These are phyloP conservation scores for Mnemiopsis leidyi DNA, from an alignment of 37 sponge, comb jelly and placozoan species.

Conservation along the genomic window DNA sequence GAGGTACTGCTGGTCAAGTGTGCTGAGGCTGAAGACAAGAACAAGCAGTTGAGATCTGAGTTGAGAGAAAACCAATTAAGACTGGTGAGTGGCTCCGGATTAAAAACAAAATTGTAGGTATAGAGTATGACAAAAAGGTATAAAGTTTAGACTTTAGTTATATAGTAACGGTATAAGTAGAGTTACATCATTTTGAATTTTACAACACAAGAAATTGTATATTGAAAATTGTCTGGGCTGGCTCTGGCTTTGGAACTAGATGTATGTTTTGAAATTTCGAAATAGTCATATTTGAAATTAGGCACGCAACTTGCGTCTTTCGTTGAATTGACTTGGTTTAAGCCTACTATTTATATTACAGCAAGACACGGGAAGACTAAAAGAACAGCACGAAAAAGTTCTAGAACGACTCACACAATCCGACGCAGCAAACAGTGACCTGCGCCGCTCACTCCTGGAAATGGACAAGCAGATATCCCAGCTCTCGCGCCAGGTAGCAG, in stretches of 20 bases:
- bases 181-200: too few relatives aligned
- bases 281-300: too few relatives aligned
- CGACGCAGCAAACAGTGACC: slow-evolving; percentile 9
- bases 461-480: slow-evolving; percentile 50
- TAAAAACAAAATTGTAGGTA: too few relatives aligned
- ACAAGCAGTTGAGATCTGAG: not conserved
- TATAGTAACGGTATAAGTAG: too few relatives aligned
- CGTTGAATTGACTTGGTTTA: too few relatives aligned
- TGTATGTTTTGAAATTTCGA: too few relatives aligned
- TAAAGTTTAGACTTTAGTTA: too few relatives aligned
- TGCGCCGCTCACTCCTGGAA: slow-evolving; percentile 8
- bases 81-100: not conserved
- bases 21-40: slow-evolving; percentile 55
- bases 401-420: slow-evolving; percentile 27
- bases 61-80: not conserved
- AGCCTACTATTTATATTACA: not conserved
- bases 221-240: too few relatives aligned
- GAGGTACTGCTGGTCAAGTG: slow-evolving; percentile 23
- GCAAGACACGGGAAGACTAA: not conserved
- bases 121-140: too few relatives aligned
- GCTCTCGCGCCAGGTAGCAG: slow-evolving; percentile 37
- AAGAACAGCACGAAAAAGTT: slow-evolving; percentile 16
- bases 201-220: too few relatives aligned
- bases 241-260: too few relatives aligned
- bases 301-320: too few relatives aligned